A percentile compares a stretch with the other conserved stretches of the same genome.
Conservation (phyloP, 2,888 invertebrate genomes). For the Callyntrura guangdongensis region DNA sequence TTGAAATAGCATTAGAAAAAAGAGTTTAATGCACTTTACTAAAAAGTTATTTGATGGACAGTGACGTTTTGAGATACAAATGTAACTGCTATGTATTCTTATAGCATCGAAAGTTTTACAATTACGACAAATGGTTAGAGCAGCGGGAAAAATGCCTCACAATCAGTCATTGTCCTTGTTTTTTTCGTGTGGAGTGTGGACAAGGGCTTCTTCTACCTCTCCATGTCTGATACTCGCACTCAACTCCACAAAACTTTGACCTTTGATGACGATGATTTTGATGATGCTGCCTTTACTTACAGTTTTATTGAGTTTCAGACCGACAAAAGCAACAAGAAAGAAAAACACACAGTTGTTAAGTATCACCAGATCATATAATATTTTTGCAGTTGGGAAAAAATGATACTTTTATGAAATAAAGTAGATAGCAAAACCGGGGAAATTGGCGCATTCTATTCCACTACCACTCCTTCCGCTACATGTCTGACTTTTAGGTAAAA, state of each 20-base stretch:
- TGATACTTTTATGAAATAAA: not conserved
- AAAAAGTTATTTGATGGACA: too few relatives aligned
- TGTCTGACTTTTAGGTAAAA: not conserved
- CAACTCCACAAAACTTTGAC: not conserved
- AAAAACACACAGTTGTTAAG: not conserved
- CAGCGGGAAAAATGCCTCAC: not conserved
- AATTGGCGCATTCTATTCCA: too few relatives aligned
- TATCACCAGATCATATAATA: not conserved
- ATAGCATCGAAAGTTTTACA: not conserved
- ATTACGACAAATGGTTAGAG: not conserved
- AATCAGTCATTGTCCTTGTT: conserved; percentile 50
- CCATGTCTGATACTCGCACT: not conserved
- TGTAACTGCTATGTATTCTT: too few relatives aligned
- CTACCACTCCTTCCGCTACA: too few relatives aligned
- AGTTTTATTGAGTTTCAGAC: conserved; percentile 3
- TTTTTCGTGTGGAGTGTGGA: conserved; percentile 28
- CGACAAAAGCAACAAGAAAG: conserved; percentile 15
- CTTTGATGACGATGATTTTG: not conserved
- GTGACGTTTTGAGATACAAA: too few relatives aligned
- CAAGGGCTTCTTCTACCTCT: not conserved
- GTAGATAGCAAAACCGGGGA: too few relatives aligned
- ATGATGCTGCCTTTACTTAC: conserved; percentile 5
- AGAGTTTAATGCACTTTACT: conserved; percentile 42
- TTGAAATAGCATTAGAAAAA: conserved; percentile 4
- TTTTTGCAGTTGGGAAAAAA: too few relatives aligned